These are phyloP conservation scores for Raja brachyura DNA, from an alignment of 2,113 vertebrate species.

Conservation along the genomic window DNA sequence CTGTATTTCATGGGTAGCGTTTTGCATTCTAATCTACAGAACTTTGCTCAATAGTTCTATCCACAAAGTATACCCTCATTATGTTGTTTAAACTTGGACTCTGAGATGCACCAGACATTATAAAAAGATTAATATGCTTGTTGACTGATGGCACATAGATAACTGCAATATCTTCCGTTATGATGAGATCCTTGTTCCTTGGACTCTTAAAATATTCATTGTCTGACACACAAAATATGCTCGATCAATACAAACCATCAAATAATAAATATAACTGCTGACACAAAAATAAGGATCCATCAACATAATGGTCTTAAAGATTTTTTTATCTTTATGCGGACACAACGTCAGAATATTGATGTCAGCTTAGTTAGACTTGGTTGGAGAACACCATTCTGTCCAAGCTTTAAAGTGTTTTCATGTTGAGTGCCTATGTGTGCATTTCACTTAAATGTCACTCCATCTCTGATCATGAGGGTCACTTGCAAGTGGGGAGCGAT, in stretches of 20 bases:
- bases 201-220: not conserved
- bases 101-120: not conserved
- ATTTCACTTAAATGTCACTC: not conserved
- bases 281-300: too few relatives aligned
- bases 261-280: not conserved
- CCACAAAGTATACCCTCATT: not conserved
- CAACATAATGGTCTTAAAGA: too few relatives aligned
- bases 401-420: not conserved
- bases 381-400: too few relatives aligned
- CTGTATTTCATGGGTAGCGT: not conserved
- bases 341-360: not conserved
- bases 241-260: not conserved
- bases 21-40: not conserved
- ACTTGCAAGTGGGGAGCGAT: not conserved
- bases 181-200: not conserved
- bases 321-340: not conserved
- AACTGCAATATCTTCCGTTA: not conserved
- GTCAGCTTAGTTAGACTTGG: not conserved
- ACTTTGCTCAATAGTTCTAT: not conserved
- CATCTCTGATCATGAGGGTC: slow-evolving; percentile 1
- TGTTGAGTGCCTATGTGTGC: not conserved
- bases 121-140: not conserved
- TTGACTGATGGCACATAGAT: not conserved
- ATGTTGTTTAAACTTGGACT: not conserved
- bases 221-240: not conserved